Percentiles rank a stretch among this genome's conserved stretches.
These are phyloP conservation scores for Nesogale talazaci DNA, from an alignment of 2,113 vertebrate genomes.

Conservation along the genomic window DNA sequence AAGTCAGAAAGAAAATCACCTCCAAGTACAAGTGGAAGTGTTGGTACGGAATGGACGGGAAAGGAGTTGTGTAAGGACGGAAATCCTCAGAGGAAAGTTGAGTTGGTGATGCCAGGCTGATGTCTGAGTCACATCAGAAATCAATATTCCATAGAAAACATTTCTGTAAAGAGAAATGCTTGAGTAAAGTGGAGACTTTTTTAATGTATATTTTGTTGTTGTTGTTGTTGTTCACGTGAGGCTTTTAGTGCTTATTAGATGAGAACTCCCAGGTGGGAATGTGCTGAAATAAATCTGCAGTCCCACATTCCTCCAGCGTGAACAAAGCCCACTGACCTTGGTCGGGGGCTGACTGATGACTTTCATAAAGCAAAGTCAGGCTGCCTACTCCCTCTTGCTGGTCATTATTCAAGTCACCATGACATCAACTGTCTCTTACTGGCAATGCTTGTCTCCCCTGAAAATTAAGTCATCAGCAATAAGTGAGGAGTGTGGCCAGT, in stretches of 20 bases:
- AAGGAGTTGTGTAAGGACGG: background rate
- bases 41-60: background rate
- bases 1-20: background rate
- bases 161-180: background rate
- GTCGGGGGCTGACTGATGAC: background rate
- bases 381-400: background rate
- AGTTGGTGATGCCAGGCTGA: too few relatives aligned
- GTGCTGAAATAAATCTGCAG: slow-evolving; percentile 37
- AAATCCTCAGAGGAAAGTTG: background rate
- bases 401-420: background rate
- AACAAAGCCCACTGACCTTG: background rate
- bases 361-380: background rate
- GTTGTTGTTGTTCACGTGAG: slow-evolving; percentile 15
- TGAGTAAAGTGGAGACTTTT: background rate
- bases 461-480: background rate
- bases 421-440: background rate
- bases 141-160: background rate
- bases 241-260: slow-evolving; percentile 44
- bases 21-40: background rate
- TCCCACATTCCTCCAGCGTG: slow-evolving; percentile 36
- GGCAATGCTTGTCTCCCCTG: background rate
- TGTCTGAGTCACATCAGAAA: background rate
- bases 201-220: background rate
- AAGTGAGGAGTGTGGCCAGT: background rate
- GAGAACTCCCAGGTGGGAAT: background rate